Conservation (phyloP, 2,797 vertebrate species). For the Borostomias antarcticus region DNA sequence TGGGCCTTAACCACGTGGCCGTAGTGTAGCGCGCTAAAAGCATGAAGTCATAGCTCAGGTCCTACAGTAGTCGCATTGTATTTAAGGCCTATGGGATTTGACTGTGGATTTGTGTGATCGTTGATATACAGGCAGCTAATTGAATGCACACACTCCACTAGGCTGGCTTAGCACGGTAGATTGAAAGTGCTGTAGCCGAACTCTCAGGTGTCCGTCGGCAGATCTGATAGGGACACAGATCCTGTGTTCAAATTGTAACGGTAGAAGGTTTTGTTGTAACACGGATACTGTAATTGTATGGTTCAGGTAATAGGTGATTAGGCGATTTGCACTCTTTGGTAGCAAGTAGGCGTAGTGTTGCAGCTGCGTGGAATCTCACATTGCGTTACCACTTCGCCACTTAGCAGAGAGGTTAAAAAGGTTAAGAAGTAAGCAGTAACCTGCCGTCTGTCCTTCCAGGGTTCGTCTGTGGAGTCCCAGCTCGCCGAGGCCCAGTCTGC, state of each 20-base stretch:
- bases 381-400: slow-evolving; percentile 1
- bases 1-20: background rate
- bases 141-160: background rate
- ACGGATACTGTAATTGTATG: slow-evolving; percentile 14
- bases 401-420: background rate
- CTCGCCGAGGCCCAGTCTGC: slow-evolving; percentile 79
- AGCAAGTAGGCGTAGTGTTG: slow-evolving; percentile 6
- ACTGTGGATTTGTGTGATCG: background rate
- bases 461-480: slow-evolving; percentile 71
- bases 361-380: slow-evolving; percentile 16
- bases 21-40: background rate
- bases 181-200: background rate
- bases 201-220: too few species aligned
- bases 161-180: too few species aligned
- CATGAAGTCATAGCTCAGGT: background rate
- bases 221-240: background rate
- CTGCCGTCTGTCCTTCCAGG: slow-evolving; percentile 49
- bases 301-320: background rate
- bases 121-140: background rate
- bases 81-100: background rate
- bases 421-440: slow-evolving; percentile 29
- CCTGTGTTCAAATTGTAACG: background rate
- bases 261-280: slow-evolving; percentile 1
- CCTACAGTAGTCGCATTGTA: background rate
- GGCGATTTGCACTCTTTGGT: background rate